Base-by-base conservation (phyloP, 2,888 invertebrate species). In the Ametastegia equiseti region DNA sequence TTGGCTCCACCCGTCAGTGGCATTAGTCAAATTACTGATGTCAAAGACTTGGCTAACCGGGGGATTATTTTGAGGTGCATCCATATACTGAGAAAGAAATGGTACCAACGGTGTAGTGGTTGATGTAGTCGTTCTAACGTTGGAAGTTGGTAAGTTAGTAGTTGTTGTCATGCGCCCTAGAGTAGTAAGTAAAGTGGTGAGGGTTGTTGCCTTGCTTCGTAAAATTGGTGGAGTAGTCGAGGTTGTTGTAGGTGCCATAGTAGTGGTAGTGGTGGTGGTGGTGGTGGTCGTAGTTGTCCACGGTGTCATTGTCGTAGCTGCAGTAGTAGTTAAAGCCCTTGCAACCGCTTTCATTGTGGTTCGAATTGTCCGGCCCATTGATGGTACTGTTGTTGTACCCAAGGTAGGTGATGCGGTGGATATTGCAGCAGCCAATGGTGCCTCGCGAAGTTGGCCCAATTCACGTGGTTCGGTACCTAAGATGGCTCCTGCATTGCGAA, bases 401-500 rank as follows among this genome's bases (percentile, higher is more conserved):
- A 92, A 92, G 80, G 93, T 92, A 77, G 93, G 92, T 60, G 93
- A 92, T 67, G 94, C 93, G 78, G 93, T 92, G 78, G 92, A 92
- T 47, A 86, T 86, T 82, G 92, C 92, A 85, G 94, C 94, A 83
- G 94, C 84, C 23, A 88, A 91, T 69, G 94, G 93, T 57, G 93
- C 93, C 75, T 94, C 93, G 79, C 93, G 92, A 81, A 93, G 92
- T 65, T 90, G 90, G 54, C 92, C 93, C 87, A 95, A 94, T 85
- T 94, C 94, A 79, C 94, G 93, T 69, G 94, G 90, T 84, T 94
- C 94, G n/a, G 93, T 93, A 81, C 94, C 94, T 84, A 94, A 89
- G 60, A 95, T 95, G 86, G 95, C 95, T 83, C 96, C 96, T 81
- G 96, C 95, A 92, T 96, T 96, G 87, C 95, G 94, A 88, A 96